These are phyloP conservation scores for Ahaetulla prasina DNA, from an alignment of 2,113 vertebrate genomes.

Conservation along the genomic window DNA sequence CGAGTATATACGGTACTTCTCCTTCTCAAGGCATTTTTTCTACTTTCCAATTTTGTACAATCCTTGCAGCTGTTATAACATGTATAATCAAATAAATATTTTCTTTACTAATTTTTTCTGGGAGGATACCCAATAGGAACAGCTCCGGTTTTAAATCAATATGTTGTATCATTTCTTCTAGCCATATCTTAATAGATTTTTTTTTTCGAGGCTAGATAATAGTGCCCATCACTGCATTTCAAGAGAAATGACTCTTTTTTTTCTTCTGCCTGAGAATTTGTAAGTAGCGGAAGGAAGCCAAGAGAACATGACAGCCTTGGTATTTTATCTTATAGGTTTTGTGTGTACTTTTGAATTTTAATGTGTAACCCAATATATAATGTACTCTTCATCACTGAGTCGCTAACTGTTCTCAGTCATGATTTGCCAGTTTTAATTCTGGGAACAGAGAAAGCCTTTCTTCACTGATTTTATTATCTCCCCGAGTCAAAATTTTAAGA, in stretches of 20 bases:
- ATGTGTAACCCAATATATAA: neutral
- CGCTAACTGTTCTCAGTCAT: neutral
- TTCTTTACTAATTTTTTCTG: too few species aligned
- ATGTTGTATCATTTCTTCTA: too few species aligned
- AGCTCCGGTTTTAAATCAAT: too few species aligned
- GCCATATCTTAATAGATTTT: too few species aligned
- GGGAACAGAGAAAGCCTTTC: neutral
- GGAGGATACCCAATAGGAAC: too few species aligned
- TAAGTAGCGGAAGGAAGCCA: neutral
- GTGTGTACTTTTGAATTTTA: neutral
- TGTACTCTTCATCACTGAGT: neutral
- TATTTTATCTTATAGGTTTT: neutral
- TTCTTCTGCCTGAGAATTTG: neutral
- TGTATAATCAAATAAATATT: too few species aligned
- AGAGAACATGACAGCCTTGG: neutral
- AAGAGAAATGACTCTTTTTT: neutral
- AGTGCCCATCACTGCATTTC: rapidly evolving
- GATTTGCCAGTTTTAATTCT: constrained; percentile 2
- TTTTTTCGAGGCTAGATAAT: too few species aligned
- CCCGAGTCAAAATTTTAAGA: neutral
- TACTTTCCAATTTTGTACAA: too few species aligned
- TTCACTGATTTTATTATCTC: neutral
- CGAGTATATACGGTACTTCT: too few species aligned
- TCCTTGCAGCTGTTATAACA: too few species aligned
- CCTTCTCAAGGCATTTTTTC: too few species aligned